Evolutionary conservation across 2,888 invertebrate genomes (phyloP).

Genomic region (Endomychus coccineus): DNA sequence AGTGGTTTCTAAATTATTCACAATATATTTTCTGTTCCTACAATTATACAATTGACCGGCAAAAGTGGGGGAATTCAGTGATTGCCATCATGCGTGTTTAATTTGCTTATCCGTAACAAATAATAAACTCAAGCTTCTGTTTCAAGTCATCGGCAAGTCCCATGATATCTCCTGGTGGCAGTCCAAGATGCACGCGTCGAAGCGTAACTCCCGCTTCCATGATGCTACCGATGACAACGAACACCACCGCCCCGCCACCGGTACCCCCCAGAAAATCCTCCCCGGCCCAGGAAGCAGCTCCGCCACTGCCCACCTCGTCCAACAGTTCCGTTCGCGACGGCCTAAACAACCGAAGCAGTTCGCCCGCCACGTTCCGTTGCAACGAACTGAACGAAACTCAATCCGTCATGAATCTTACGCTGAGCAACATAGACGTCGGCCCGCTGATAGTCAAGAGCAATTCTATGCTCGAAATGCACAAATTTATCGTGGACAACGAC

Average conservation of each 20-base stretch:
- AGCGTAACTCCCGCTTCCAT: constrained; percentile 39
- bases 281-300: constrained; percentile 42
- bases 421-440: constrained; percentile 27
- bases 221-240: constrained; percentile 36
- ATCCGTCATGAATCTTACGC: constrained; percentile 35
- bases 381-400: constrained; percentile 35
- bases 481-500: too few relatives aligned
- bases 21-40: too few relatives aligned
- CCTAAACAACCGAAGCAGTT: too few relatives aligned
- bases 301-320: constrained; percentile 29
- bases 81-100: too few relatives aligned
- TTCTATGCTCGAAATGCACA: constrained; percentile 39
- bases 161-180: constrained; percentile 52
- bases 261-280: constrained; percentile 55
- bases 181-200: constrained; percentile 45
- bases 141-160: constrained; percentile 48
- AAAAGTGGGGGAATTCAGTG: too few relatives aligned
- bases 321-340: constrained; percentile 17
- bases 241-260: constrained; percentile 59
- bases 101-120: too few relatives aligned
- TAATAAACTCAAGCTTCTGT: too few relatives aligned
- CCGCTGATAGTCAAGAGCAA: constrained; percentile 38
- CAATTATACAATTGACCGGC: too few relatives aligned
- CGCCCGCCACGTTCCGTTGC: constrained; percentile 12
- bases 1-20: too few relatives aligned